A percentile compares a stretch with the other conserved stretches of the same genome.
Evolutionary conservation across 1,140 invertebrate species (phyloP).

Genomic region (Phenacoccus solenopsis): DNA sequence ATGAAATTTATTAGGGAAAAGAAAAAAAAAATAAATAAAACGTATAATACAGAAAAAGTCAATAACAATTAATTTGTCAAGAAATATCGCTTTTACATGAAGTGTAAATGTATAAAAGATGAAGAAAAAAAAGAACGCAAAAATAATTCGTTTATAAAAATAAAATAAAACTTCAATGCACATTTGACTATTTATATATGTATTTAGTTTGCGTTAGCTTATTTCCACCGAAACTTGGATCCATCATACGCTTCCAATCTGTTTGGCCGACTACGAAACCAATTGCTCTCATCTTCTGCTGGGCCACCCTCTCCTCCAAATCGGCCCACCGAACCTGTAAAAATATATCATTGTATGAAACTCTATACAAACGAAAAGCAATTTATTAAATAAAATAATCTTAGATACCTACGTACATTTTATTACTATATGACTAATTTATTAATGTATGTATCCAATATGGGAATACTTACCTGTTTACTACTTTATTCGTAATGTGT

Average conservation of each 20-base stretch:
- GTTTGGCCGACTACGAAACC: slow-evolving; percentile 92
- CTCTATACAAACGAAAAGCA: too few species aligned
- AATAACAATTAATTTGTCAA: neutral
- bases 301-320: slow-evolving; percentile 77
- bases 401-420: too few species aligned
- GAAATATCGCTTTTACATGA: neutral
- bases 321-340: slow-evolving; percentile 92
- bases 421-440: too few species aligned
- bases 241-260: slow-evolving; percentile 87
- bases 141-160: neutral
- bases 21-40: neutral
- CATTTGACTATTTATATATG: slow-evolving; percentile 46
- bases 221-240: slow-evolving; percentile 72
- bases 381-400: too few species aligned
- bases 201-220: slow-evolving; percentile 90
- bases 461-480: too few species aligned
- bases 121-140: neutral
- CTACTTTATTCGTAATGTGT: too few species aligned
- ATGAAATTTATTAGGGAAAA: too few species aligned
- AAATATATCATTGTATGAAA: slow-evolving; percentile 23
- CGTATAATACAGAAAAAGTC: neutral
- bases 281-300: slow-evolving; percentile 80
- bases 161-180: neutral
- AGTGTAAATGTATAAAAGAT: neutral
- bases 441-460: too few species aligned